phyloP scores from a whole-genome alignment of 2,797 vertebrate genomes.

The Ibycter americanus region DNA sequence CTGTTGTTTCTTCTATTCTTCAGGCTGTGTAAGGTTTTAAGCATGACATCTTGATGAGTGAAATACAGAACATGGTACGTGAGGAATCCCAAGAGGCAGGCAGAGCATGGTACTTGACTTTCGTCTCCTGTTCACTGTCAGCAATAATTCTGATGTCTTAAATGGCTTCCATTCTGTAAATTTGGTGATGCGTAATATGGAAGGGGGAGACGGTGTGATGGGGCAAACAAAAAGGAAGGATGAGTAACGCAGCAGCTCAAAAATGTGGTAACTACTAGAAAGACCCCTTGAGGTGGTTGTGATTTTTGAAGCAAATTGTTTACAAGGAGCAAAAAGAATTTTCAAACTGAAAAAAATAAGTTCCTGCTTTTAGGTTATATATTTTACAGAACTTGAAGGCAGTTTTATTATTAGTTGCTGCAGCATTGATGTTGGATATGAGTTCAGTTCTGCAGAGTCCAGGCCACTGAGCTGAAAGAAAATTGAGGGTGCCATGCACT shows the following conservation, averaged over 20 bases:
- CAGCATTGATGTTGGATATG: not conserved
- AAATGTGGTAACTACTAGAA: not conserved
- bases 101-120: not conserved
- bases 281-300: not conserved
- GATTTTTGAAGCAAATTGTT: not conserved
- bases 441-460: not conserved
- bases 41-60: not conserved
- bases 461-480: not conserved
- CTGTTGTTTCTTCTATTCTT: not conserved
- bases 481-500: not conserved
- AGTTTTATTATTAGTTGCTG: not conserved
- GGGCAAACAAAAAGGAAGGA: not conserved
- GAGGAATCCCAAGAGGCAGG: conserved; percentile 6
- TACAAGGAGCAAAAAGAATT: not conserved
- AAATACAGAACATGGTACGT: accelerated
- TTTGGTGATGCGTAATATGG: not conserved
- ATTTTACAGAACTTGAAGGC: not conserved
- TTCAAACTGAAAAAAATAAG: not conserved
- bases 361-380: not conserved
- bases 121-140: not conserved
- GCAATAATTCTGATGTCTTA: conserved; percentile 4
- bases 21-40: not conserved
- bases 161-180: not conserved
- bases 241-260: not conserved
- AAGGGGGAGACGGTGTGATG: not conserved